Evolutionary conservation across 2,113 vertebrate genomes (phyloP).

Genomic region (Antidorcas marsupialis): DNA sequence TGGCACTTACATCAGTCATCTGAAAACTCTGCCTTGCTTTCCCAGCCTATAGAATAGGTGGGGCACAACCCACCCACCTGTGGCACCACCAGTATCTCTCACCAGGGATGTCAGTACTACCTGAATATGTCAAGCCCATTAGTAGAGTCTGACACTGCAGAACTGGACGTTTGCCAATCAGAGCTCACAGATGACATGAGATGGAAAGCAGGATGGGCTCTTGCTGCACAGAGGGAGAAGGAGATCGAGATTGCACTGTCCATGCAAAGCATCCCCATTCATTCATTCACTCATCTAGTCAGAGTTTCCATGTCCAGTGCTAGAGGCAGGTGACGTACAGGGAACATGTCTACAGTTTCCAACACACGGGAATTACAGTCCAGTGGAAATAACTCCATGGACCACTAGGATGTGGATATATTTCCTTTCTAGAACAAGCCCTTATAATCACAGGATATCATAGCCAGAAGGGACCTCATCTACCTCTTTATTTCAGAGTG

Average conservation of each 20-base stretch:
- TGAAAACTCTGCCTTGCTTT: neutral
- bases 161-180: slow-evolving; percentile 45
- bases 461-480: neutral
- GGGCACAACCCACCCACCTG: neutral
- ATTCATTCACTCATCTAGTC: neutral
- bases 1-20: slow-evolving; percentile 5
- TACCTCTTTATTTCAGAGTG: neutral
- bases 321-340: neutral
- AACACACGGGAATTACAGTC: neutral
- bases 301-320: neutral
- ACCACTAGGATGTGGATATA: neutral
- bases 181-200: neutral
- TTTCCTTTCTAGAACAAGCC: neutral
- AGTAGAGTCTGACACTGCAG: neutral
- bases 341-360: neutral
- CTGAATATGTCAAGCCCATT: slow-evolving; percentile 51
- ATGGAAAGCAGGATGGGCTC: neutral
- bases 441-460: neutral
- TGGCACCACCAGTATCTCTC: slow-evolving; percentile 20
- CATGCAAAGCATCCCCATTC: neutral
- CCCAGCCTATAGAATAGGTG: neutral
- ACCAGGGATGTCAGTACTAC: neutral
- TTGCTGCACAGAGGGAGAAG: neutral
- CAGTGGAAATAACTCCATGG: neutral
- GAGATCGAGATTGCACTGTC: neutral